Conservation (phyloP, 2,113 vertebrate genomes). For the Dolichotis patagonum region DNA sequence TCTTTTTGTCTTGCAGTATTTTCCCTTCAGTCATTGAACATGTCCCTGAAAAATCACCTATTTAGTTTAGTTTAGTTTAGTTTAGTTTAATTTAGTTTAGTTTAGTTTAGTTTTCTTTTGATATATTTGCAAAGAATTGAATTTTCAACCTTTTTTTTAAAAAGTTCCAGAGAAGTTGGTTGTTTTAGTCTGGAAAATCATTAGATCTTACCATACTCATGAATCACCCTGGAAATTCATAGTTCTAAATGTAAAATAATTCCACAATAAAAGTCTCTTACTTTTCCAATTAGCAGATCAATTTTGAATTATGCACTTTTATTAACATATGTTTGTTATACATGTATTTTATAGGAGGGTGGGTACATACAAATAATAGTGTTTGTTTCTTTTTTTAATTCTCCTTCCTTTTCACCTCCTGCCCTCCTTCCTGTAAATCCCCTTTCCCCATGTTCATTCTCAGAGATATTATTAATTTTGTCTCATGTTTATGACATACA, state of each 20-base stretch:
- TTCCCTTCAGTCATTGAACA: constrained; percentile 89
- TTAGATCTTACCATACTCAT: not conserved
- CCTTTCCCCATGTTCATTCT: not conserved
- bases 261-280: not conserved
- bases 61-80: too few relatives aligned
- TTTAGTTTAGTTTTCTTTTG: constrained; percentile 58
- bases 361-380: not conserved
- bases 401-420: not conserved
- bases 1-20: constrained; percentile 82
- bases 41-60: constrained; percentile 90
- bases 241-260: constrained; percentile 31
- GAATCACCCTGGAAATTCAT: constrained; percentile 2
- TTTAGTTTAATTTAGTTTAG: too few relatives aligned
- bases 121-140: constrained; percentile 14
- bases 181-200: constrained; percentile 6
- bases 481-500: not conserved
- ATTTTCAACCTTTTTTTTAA: constrained; percentile 29
- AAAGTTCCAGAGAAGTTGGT: not conserved
- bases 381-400: not conserved
- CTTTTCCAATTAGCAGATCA: not conserved
- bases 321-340: not conserved
- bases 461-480: not conserved
- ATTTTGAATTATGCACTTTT: not conserved
- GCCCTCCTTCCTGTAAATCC: not conserved
- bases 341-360: not conserved